A percentile compares a stretch with the other conserved stretches of the same genome.
These are phyloP conservation scores for Hyalella azteca DNA, from an alignment of 2,888 invertebrate species.

Conservation along the genomic window DNA sequence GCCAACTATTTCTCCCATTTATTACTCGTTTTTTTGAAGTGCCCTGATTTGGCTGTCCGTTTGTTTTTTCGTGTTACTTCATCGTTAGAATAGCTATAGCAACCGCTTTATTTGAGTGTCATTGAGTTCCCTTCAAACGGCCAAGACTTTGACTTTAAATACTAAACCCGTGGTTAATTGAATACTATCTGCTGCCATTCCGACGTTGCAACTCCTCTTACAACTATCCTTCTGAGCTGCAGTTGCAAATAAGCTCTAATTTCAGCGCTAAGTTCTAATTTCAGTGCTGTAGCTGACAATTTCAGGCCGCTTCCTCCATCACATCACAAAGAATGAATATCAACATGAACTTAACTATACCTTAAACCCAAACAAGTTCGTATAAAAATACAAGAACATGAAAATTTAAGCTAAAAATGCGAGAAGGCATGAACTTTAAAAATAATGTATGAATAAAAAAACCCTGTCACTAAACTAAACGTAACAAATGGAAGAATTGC, in stretches of 20 bases:
- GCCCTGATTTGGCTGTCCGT: too few species aligned
- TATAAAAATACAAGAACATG: conserved; percentile 3
- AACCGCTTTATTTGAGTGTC: too few species aligned
- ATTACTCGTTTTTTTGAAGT: too few species aligned
- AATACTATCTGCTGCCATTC: too few species aligned
- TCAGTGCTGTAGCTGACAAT: neutral
- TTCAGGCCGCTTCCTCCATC: neutral
- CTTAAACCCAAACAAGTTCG: neutral
- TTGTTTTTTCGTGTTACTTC: too few species aligned
- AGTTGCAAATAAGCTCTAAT: neutral
- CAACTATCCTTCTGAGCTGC: too few species aligned
- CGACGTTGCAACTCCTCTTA: too few species aligned
- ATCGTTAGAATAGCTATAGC: too few species aligned
- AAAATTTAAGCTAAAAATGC: conserved; percentile 6
- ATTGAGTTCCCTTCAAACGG: too few species aligned
- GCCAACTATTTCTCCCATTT: too few species aligned
- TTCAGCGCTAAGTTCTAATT: neutral
- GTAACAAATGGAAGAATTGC: neutral
- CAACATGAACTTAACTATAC: neutral
- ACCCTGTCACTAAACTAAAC: neutral
- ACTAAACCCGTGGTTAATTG: neutral
- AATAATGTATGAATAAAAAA: neutral
- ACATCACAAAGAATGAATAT: neutral
- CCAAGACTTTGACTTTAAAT: neutral
- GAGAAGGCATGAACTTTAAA: neutral